These are phyloP conservation scores for Drosophila neotestacea DNA, from an alignment of 2,888 invertebrate genomes.

Conservation along the genomic window DNA sequence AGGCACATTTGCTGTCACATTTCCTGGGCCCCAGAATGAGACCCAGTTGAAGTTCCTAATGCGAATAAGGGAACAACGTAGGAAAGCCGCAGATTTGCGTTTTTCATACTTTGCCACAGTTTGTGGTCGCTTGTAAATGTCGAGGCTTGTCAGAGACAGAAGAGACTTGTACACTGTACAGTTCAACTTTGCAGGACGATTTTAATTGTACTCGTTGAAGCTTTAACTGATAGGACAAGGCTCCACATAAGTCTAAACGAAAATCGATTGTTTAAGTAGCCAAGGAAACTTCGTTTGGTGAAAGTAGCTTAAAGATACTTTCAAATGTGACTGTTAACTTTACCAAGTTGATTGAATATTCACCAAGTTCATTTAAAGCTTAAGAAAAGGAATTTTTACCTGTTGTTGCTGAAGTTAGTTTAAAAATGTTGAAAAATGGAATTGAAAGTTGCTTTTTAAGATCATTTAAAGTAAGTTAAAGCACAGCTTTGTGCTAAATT, in stretches of 20 bases:
- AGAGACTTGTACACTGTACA: constrained; percentile 1
- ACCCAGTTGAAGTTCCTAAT: constrained; percentile 7
- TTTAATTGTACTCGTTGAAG: constrained; percentile 7
- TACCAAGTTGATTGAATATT: too few relatives aligned
- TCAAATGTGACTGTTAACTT: not conserved
- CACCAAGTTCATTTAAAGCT: too few relatives aligned
- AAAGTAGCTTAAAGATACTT: constrained; percentile 8
- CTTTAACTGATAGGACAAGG: constrained; percentile 1
- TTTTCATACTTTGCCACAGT: constrained; percentile 23
- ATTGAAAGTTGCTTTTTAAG: too few relatives aligned
- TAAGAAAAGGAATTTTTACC: too few relatives aligned
- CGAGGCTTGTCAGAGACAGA: not conserved
- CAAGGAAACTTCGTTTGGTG: not conserved
- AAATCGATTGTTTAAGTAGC: not conserved
- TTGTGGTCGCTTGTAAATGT: constrained; percentile 17
- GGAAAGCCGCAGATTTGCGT: constrained; percentile 45
- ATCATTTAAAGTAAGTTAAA: not conserved
- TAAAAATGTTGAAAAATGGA: too few relatives aligned
- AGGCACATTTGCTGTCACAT: constrained; percentile 13
- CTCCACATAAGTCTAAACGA: not conserved
- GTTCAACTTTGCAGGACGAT: not conserved
- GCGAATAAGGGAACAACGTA: constrained; percentile 11
- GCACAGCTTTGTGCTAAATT: not conserved
- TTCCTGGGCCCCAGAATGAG: not conserved
- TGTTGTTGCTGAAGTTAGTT: too few relatives aligned